Evolutionary conservation across 2,888 invertebrate species (phyloP), one percentile per base, ranked within the genome.

Genomic region (Listrodromus nycthemerus): DNA sequence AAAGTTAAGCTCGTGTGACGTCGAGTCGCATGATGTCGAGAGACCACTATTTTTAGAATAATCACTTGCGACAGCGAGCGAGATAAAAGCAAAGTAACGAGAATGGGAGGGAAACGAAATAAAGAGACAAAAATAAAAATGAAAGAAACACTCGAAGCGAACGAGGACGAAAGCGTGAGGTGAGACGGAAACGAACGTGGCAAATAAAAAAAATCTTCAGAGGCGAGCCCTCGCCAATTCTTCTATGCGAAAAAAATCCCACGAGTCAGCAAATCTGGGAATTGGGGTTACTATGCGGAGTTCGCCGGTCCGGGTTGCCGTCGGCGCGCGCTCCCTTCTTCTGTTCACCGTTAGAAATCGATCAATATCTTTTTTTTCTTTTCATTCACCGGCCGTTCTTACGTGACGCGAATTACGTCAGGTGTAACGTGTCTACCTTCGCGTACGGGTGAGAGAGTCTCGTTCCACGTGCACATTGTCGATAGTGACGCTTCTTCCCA

Each of bases 351-450:
- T 73, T 69, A 71, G 50, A 85, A 85, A 89, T 90, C 90, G 89
- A 89, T 90, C 76, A 85, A 16, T 78, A 77, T 80, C 74, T 13
- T 48, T 74, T 91, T 89, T 90, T 89, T 89, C 90, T 89, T 90
- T 89, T 89, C 90, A 90, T 90, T 91, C 90, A 90, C 87, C 66
- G 85, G 86, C 73, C 83, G 77, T 69, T 73, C 84, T 78, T 78
- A 80, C 81, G 80, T 78, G 69, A 80, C 83, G 75, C 41, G 81
- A 81, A 81, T 81, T 78, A 84, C 77, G 69, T 81, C 84, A 84
- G 77, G 50, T 74, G 65, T 41, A 58, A 55, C 41, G 33, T 45
- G 21, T 2, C 48, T 52, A 48, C 48, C 65, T 65, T 65, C 52
- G 21, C 67, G 69, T 50, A 48, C 30, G 58, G 50, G 21, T 27